Percentiles rank a stretch among this genome's conserved stretches.
phyloP scores from a whole-genome alignment of 2,797 vertebrate genomes.

The Cyclura pinguis region DNA sequence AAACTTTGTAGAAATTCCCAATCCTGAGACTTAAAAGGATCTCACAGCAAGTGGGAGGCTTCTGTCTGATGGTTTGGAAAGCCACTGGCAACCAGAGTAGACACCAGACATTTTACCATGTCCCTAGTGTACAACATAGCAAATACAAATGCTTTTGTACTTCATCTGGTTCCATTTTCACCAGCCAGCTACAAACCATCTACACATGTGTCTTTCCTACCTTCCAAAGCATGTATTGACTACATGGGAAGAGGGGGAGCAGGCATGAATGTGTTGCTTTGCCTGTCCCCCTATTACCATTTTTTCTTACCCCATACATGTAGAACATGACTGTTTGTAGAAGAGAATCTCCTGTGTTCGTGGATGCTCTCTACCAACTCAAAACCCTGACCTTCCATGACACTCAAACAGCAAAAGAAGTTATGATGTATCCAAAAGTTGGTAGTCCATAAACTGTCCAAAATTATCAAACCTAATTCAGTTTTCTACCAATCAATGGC shows the following conservation, averaged over 20 bases:
- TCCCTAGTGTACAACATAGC: not conserved
- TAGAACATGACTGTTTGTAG: not conserved
- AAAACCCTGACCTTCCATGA: not conserved
- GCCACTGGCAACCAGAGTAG: not conserved
- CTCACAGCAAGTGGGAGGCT: not conserved
- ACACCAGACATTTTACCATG: not conserved
- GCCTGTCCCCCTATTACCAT: not conserved
- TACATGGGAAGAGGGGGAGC: not conserved
- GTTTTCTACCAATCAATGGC: not conserved
- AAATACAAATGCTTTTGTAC: not conserved
- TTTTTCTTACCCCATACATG: not conserved
- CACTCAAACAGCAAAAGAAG: not conserved
- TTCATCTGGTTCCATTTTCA: not conserved
- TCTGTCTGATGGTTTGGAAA: not conserved
- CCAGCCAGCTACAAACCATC: not conserved
- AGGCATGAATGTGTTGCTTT: not conserved
- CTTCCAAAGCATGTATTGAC: not conserved
- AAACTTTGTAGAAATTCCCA: not conserved
- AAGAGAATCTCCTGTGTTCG: not conserved
- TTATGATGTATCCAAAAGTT: not conserved
- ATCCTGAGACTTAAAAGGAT: not conserved
- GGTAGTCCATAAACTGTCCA: not conserved
- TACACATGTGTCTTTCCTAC: not conserved
- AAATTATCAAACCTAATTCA: not conserved
- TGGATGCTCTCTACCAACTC: not conserved